Conservation (phyloP, 2,888 invertebrate genomes). For the Hypena proboscidalis region DNA sequence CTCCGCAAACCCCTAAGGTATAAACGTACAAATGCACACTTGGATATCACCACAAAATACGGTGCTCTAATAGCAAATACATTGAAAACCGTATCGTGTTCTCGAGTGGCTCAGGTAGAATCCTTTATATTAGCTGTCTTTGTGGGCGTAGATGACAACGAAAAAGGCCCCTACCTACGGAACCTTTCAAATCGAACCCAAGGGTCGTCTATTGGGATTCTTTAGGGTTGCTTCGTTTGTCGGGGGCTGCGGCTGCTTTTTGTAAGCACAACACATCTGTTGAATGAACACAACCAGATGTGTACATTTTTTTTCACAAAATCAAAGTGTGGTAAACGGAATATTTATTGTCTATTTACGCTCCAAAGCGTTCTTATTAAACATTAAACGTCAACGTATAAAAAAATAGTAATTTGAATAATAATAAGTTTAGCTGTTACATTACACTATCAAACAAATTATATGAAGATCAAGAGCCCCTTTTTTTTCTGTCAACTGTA, state of each 20-base stretch:
- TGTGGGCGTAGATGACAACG: slow-evolving; percentile 48
- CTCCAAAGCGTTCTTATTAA: slow-evolving; percentile 23
- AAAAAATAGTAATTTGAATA: no score
- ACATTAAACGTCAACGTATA: slow-evolving; percentile 8
- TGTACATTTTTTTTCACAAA: slow-evolving; percentile 35
- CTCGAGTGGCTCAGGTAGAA: slow-evolving; percentile 52
- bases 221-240: slow-evolving; percentile 49
- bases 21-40: not conserved
- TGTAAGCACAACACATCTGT: slow-evolving; percentile 55
- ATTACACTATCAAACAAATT: no score
- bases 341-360: slow-evolving; percentile 26
- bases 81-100: slow-evolving; percentile 29
- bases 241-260: slow-evolving; percentile 49
- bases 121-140: slow-evolving; percentile 45
- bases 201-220: slow-evolving; percentile 58
- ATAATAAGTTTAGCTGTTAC: no score
- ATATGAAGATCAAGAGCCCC: no score
- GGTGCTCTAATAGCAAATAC: slow-evolving; percentile 25
- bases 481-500: no score
- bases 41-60: slow-evolving; percentile 8
- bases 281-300: slow-evolving; percentile 62
- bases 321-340: slow-evolving; percentile 23
- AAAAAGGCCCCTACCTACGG: slow-evolving; percentile 46
- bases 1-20: not conserved
- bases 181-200: slow-evolving; percentile 52